Conservation (phyloP, 2,113 vertebrate genomes). For the Peromyscus polionotus region DNA sequence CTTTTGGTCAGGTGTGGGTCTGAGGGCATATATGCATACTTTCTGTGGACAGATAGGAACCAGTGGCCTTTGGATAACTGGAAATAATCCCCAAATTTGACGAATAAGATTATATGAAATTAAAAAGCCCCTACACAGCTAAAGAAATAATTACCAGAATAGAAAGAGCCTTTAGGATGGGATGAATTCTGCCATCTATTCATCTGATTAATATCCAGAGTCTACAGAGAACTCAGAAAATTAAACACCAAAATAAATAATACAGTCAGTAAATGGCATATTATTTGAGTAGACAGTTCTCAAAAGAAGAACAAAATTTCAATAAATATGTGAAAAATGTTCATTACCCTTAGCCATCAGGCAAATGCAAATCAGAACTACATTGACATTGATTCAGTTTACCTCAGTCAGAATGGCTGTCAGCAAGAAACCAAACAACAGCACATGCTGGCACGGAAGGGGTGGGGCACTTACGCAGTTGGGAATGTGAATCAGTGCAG, state of each 20-base stretch:
- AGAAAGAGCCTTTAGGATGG: background rate
- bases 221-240: background rate
- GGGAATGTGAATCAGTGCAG: background rate
- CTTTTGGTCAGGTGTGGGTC: background rate
- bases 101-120: background rate
- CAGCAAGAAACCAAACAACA: background rate
- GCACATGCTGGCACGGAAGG: background rate
- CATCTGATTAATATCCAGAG: background rate
- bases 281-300: background rate
- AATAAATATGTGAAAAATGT: background rate
- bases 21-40: background rate
- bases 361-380: background rate
- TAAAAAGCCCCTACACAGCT: background rate
- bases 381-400: background rate
- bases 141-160: background rate
- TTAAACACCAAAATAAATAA: slow-evolving; percentile 7
- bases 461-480: too few relatives aligned
- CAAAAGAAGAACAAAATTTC: background rate
- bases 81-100: background rate
- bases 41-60: slow-evolving; percentile 18
- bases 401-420: background rate
- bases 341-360: background rate
- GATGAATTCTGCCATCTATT: background rate
- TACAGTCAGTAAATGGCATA: background rate
- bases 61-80: slow-evolving; percentile 20